Base-by-base conservation (phyloP, 1,140 invertebrate genomes). In the Leptinotarsa undecemlineata region DNA sequence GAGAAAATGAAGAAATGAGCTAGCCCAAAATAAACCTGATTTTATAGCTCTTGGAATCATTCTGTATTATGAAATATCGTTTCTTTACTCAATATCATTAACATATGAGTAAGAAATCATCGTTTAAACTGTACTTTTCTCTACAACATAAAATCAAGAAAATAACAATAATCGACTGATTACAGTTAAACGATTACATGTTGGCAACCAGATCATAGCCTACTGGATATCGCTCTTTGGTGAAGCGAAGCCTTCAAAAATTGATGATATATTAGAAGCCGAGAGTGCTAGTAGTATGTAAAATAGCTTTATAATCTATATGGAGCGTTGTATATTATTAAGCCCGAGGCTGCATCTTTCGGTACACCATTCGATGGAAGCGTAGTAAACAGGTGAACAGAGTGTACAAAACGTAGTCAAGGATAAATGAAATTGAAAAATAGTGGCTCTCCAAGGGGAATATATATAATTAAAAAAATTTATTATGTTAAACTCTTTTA, bases 271-370 rank as follows among this genome's bases (percentile, higher is more conserved):
- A 82, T 81, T 81, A 79, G 76, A 78, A 77, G 74, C 78, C 77
- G 48, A 78, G 77, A 80, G 79, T 81, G 80, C 80, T 82, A 81
- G 80, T 82, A 81, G 80, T 82, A 81, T 82, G 80, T 82, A 82
- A 82, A 82, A 82, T 82, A 81, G 78, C 77, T 79, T 81, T 76
- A 82, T 81, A 82, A 81, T 82, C 81, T 82, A 80, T 81, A 82
- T 80, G 79, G 78, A 79, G 78, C 77, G 76, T 77, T 78, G 79
- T 81, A 82, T 82, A 80, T 81, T 80, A 81, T 81, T 80, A 77
- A 68, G 77, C 81, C 77, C 17, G 20, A 6, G 73, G 80, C 71
- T n/a, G 67, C 33, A 64, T 19, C 51, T 61, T 68, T 68, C 67
- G 67, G 42, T 68, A 48, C 42, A 68, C 63, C 20, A 64, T 64